These are phyloP conservation scores for Sparus aurata DNA, from an alignment of 2,797 vertebrate genomes.

Conservation along the genomic window DNA sequence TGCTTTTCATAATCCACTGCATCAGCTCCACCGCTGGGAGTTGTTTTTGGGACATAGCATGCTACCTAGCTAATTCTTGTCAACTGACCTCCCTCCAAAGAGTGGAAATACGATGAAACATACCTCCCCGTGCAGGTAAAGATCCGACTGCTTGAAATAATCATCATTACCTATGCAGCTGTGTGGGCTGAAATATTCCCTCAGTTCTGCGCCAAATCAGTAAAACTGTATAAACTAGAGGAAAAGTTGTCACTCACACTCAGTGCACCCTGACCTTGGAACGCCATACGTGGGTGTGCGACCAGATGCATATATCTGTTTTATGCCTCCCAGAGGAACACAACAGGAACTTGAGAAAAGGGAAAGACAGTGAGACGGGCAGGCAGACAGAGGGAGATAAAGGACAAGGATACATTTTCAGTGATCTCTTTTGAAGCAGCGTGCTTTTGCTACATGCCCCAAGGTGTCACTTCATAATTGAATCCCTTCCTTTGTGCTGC, in stretches of 20 bases:
- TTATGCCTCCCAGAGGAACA: conserved; percentile 20
- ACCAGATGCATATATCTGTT: conserved; percentile 30
- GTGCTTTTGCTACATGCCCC: conserved; percentile 46
- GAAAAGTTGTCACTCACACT: conserved; percentile 56
- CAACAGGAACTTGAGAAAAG: conserved; percentile 21
- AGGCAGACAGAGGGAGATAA: conserved; percentile 43
- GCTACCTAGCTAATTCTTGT: too few relatives aligned
- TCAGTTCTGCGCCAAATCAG: conserved; percentile 67
- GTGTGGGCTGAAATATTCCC: conserved; percentile 58
- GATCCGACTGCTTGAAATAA: conserved; percentile 43
- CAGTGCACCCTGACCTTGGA: conserved; percentile 49
- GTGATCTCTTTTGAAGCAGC: conserved; percentile 58
- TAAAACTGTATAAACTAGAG: conserved; percentile 59
- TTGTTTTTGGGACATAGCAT: too few relatives aligned
- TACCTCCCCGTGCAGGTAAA: conserved; percentile 18
- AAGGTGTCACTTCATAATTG: conserved; percentile 71
- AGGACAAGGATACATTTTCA: conserved; percentile 30
- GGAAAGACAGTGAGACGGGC: conserved; percentile 25
- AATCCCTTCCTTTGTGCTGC: conserved; percentile 64
- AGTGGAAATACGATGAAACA: conserved; percentile 24
- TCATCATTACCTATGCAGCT: conserved; percentile 58
- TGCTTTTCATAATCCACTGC: too few relatives aligned
- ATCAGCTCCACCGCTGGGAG: too few relatives aligned
- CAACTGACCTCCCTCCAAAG: background rate
- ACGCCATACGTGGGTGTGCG: background rate